phyloP scores from a whole-genome alignment of 2,113 vertebrate genomes.

The Benthochromis sp. region DNA sequence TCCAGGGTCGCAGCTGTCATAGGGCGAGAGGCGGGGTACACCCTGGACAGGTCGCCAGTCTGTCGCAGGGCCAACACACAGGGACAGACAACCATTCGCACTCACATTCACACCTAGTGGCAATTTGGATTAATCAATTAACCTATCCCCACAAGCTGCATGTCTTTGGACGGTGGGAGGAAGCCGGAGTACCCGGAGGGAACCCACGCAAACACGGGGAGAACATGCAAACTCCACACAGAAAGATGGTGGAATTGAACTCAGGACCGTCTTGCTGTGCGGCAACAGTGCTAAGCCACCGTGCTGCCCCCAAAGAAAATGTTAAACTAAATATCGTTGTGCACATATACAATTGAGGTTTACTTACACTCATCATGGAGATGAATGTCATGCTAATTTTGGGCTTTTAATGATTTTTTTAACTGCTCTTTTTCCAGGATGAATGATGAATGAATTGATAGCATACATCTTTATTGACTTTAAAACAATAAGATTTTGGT shows the following conservation, averaged over 20 bases:
- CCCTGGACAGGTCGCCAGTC: background rate
- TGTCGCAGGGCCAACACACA: background rate
- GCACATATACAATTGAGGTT: background rate
- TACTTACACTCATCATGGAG: background rate
- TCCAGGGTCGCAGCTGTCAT: background rate
- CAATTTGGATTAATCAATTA: background rate
- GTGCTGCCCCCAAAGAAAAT: background rate
- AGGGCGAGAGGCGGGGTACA: background rate
- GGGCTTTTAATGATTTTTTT: background rate
- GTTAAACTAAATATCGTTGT: background rate
- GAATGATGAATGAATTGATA: background rate
- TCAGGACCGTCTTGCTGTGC: fast-evolving
- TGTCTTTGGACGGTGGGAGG: background rate
- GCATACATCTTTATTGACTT: background rate
- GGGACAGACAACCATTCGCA: background rate
- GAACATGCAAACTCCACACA: background rate
- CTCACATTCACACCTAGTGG: background rate
- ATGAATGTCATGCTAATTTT: background rate
- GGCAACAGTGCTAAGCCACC: background rate
- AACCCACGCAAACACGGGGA: fast-evolving
- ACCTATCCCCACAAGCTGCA: background rate
- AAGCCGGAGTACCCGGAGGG: fast-evolving
- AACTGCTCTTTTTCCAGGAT: background rate
- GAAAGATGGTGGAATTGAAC: background rate
- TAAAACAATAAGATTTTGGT: background rate